A percentile compares a stretch with the other conserved stretches of the same genome.
Evolutionary conservation across 2,888 invertebrate species (phyloP).

Genomic region (Idaea straminata): DNA sequence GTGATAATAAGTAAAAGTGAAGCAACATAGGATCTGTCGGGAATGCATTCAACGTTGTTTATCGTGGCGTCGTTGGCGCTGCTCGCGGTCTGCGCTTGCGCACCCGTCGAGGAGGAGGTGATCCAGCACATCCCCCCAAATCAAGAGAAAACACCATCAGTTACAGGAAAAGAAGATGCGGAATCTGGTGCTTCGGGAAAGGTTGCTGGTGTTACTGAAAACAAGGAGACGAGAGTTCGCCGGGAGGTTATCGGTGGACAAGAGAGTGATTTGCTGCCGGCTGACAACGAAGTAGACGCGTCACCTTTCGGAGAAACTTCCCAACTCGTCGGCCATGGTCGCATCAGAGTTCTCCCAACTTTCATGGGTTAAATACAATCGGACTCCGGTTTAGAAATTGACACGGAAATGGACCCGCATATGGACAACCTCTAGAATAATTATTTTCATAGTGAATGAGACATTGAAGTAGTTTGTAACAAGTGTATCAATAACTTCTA

Average conservation of each 20-base stretch:
- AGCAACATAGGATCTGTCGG: constrained; percentile 68
- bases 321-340: constrained; percentile 56
- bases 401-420: constrained; percentile 8
- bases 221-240: constrained; percentile 40
- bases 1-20: constrained; percentile 38
- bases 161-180: constrained; percentile 64
- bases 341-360: constrained; percentile 68
- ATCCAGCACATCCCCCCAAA: constrained; percentile 70
- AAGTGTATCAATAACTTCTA: not conserved
- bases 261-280: constrained; percentile 66
- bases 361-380: constrained; percentile 56
- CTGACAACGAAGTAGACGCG: constrained; percentile 51
- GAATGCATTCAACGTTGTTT: constrained; percentile 70
- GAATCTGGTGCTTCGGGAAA: constrained; percentile 69
- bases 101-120: constrained; percentile 58
- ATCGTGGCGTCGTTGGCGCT: constrained; percentile 69
- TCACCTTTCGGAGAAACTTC: constrained; percentile 61
- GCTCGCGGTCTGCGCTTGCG: constrained; percentile 64
- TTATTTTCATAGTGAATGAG: constrained; percentile 9
- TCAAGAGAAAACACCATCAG: constrained; percentile 68
- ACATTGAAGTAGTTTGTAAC: constrained; percentile 28
- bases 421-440: constrained; percentile 7
- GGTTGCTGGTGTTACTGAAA: constrained; percentile 60
- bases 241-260: constrained; percentile 54
- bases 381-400: not conserved